phyloP scores from a whole-genome alignment of 2,888 invertebrate species.

The Dolomedes plantarius region DNA sequence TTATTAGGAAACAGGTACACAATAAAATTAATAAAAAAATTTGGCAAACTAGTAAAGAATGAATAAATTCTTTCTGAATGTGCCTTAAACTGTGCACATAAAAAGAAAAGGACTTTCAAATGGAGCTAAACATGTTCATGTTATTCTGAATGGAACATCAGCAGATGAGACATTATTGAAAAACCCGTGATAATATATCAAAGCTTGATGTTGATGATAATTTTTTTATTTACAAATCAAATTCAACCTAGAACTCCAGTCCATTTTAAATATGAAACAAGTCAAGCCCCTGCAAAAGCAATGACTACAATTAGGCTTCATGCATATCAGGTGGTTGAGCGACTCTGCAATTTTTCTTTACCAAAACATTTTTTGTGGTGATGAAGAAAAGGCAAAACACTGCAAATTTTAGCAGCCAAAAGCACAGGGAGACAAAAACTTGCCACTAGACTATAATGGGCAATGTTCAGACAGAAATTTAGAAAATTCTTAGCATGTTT shows the following conservation, averaged over 20 bases:
- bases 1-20: too few species aligned
- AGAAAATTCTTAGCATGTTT: background rate
- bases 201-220: conserved; percentile 27
- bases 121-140: conserved; percentile 15
- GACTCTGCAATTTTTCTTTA: conserved; percentile 10
- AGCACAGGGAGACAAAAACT: conserved; percentile 5
- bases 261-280: conserved; percentile 15
- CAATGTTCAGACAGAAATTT: background rate
- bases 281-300: conserved; percentile 22
- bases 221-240: conserved; percentile 27
- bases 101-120: background rate
- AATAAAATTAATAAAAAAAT: background rate
- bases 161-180: conserved; percentile 22
- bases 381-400: background rate
- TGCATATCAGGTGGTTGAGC: conserved; percentile 43
- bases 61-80: background rate
- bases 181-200: conserved; percentile 44
- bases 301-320: conserved; percentile 17
- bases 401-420: conserved; percentile 11
- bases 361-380: background rate
- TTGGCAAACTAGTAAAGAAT: background rate
- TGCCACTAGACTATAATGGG: background rate
- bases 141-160: conserved; percentile 2
- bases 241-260: conserved; percentile 2
- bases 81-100: conserved; percentile 1